Conservation (phyloP, 2,888 invertebrate genomes). For the Latrodectus hesperus region DNA sequence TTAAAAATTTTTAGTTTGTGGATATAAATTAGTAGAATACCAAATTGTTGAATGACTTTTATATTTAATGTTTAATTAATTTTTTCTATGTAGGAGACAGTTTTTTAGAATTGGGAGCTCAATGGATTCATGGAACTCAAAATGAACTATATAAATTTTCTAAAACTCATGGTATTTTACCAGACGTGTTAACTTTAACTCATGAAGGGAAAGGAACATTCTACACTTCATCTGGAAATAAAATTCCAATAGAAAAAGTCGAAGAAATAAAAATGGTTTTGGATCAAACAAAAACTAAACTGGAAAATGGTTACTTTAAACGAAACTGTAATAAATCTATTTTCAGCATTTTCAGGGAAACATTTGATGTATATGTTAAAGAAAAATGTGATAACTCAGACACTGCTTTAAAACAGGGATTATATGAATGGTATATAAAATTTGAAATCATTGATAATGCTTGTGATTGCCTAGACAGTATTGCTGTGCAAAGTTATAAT, state of each 20-base stretch:
- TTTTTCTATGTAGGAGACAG: constrained; percentile 70
- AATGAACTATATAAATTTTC: constrained; percentile 92
- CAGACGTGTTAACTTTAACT: constrained; percentile 75
- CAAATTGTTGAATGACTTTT: not conserved
- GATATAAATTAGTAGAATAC: too few species aligned
- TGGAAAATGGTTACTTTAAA: constrained; percentile 14
- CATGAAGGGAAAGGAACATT: constrained; percentile 79
- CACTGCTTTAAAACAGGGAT: constrained; percentile 21
- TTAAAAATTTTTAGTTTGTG: too few species aligned
- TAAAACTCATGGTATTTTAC: constrained; percentile 79
- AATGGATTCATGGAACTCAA: constrained; percentile 94
- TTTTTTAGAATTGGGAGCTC: constrained; percentile 84
- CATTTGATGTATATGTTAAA: constrained; percentile 77
- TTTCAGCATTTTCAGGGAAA: constrained; percentile 74
- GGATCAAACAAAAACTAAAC: constrained; percentile 44
- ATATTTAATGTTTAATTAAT: constrained; percentile 8
- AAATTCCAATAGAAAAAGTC: constrained; percentile 75
- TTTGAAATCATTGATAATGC: constrained; percentile 81
- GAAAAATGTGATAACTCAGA: constrained; percentile 73
- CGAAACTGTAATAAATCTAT: constrained; percentile 72
- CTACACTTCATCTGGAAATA: constrained; percentile 67
- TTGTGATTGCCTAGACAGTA: constrained; percentile 77
- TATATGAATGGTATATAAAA: constrained; percentile 79
- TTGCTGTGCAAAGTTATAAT: constrained; percentile 80
- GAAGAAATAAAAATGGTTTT: constrained; percentile 75